Percentiles rank a stretch among this genome's conserved stretches.
These are phyloP conservation scores for Oncorhynchus kisutch DNA, from an alignment of 2,113 vertebrate genomes.

Conservation along the genomic window DNA sequence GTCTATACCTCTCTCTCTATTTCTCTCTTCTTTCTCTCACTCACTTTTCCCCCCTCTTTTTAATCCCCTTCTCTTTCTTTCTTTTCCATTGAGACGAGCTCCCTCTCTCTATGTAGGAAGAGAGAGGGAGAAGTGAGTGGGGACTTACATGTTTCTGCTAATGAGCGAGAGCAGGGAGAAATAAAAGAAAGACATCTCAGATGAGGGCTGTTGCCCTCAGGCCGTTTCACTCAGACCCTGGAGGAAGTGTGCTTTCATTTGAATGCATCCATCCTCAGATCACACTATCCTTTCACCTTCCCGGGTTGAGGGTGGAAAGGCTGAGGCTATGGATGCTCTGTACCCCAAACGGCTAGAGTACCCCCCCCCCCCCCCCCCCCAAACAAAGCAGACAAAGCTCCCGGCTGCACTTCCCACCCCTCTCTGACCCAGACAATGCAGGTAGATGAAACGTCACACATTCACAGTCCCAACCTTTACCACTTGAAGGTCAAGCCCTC, in stretches of 20 bases:
- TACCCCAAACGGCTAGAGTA: slow-evolving; percentile 33
- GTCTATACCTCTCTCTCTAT: not conserved
- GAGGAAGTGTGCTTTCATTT: not conserved
- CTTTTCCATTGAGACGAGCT: not conserved
- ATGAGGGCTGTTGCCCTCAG: not conserved
- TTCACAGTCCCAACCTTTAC: slow-evolving; percentile 57
- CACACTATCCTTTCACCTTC: slow-evolving; percentile 34
- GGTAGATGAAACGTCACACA: slow-evolving; percentile 54
- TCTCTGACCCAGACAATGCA: slow-evolving; percentile 40
- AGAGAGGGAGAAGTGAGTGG: not conserved
- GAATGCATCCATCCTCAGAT: slow-evolving; percentile 17
- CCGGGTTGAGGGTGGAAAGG: not conserved
- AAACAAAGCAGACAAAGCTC: slow-evolving; percentile 45
- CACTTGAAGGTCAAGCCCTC: slow-evolving; percentile 66
- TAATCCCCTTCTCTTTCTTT: not conserved
- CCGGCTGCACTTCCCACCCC: slow-evolving; percentile 23
- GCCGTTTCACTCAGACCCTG: not conserved
- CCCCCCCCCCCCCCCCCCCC: slow-evolving; percentile 11
- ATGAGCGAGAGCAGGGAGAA: not conserved
- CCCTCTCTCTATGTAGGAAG: not conserved
- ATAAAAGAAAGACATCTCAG: not conserved
- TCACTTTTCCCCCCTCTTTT: no score
- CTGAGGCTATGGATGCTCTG: slow-evolving; percentile 37
- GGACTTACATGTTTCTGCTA: not conserved
- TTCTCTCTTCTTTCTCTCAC: not conserved